A percentile compares a stretch with the other conserved stretches of the same genome.
phyloP scores from a whole-genome alignment of 1,140 invertebrate genomes.

The Drosophila suzukii region DNA sequence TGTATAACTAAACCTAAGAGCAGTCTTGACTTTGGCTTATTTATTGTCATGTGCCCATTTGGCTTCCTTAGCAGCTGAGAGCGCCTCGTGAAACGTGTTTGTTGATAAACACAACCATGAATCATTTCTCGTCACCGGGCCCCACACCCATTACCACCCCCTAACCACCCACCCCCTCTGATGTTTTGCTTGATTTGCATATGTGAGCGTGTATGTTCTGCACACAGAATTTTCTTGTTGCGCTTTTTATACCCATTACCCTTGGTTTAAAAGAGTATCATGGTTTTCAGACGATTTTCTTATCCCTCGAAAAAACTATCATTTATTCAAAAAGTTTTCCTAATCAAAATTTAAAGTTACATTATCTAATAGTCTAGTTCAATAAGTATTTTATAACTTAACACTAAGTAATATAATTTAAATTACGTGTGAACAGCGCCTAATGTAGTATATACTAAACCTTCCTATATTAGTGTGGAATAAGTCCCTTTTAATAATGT shows the following conservation, averaged over 20 bases:
- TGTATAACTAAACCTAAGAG: constrained; percentile 22
- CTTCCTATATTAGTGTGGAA: too few species aligned
- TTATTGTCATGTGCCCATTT: constrained; percentile 69
- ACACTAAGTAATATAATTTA: too few species aligned
- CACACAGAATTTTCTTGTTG: constrained; percentile 66
- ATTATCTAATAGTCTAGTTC: too few species aligned
- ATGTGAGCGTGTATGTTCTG: constrained; percentile 30
- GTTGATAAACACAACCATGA: constrained; percentile 80
- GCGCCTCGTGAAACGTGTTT: constrained; percentile 77
- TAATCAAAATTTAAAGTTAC: too few species aligned
- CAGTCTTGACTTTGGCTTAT: constrained; percentile 65
- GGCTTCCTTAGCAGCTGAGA: constrained; percentile 59
- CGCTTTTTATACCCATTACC: constrained; percentile 56
- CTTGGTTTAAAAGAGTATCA: constrained; percentile 1
- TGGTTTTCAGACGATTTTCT: background rate
- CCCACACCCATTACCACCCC: background rate
- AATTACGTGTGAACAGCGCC: too few species aligned
- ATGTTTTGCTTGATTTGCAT: constrained; percentile 76
- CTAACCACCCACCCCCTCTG: background rate
- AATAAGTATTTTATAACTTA: too few species aligned
- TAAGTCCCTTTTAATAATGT: too few species aligned
- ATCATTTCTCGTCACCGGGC: constrained; percentile 69
- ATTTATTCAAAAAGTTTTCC: background rate
- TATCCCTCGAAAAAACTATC: background rate
- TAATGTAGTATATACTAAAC: too few species aligned